Percentiles rank a stretch among this genome's conserved stretches.
Conservation (phyloP, 2,888 invertebrate genomes). For the Acrocera orbiculus region DNA sequence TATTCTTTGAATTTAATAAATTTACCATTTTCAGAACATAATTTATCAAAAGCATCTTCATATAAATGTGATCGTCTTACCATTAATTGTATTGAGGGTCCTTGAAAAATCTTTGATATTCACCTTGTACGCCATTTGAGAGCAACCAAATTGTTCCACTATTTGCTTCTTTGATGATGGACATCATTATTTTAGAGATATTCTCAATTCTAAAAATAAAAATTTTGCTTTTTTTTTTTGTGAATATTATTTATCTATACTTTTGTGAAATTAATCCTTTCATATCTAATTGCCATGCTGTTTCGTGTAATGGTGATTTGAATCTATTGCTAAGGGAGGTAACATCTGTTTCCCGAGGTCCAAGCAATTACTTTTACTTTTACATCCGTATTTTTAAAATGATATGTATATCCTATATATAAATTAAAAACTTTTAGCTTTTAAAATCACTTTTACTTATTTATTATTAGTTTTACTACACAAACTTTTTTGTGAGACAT, state of each 20-base stretch:
- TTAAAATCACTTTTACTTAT: too few species aligned
- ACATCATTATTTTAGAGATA: slow-evolving; percentile 47
- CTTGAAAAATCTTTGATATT: slow-evolving; percentile 54
- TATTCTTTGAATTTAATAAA: too few species aligned
- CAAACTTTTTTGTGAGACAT: too few species aligned
- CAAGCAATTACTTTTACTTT: slow-evolving; percentile 48
- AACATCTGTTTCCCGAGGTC: slow-evolving; percentile 47
- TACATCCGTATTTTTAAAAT: slow-evolving; percentile 52
- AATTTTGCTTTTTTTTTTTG: slow-evolving; percentile 2
- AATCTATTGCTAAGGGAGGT: slow-evolving; percentile 52
- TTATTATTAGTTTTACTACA: too few species aligned
- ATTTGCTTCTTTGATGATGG: slow-evolving; percentile 44
- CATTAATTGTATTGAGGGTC: slow-evolving; percentile 55
- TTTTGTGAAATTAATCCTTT: slow-evolving; percentile 44
- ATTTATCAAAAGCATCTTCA: slow-evolving; percentile 92
- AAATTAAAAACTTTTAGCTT: too few species aligned
- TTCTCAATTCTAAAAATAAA: slow-evolving; percentile 42
- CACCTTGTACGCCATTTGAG: slow-evolving; percentile 55
- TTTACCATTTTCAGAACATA: slow-evolving; percentile 75
- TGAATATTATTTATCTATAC: slow-evolving; percentile 27
- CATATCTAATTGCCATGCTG: slow-evolving; percentile 53
- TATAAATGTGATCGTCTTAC: slow-evolving; percentile 86
- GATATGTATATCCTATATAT: slow-evolving; percentile 44
- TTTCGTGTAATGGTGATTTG: slow-evolving; percentile 51
- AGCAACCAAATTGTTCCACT: slow-evolving; percentile 58